These are phyloP conservation scores for Malacosoma neustria DNA, from an alignment of 2,888 invertebrate genomes.

Conservation along the genomic window DNA sequence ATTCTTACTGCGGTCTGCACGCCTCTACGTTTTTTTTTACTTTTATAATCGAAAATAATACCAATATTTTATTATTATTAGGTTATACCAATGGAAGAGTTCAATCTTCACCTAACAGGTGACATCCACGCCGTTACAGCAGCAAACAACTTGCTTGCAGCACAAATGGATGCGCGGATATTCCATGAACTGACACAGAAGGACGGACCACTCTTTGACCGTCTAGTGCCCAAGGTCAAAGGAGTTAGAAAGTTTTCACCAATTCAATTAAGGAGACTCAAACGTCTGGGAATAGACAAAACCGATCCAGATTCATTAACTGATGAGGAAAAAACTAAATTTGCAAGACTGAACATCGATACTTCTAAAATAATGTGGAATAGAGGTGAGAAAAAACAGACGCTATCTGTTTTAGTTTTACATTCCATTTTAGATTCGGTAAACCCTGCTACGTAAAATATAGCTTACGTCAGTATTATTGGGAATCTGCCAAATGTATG, in stretches of 20 bases:
- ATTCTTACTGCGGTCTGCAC: too few species aligned
- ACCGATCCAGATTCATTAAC: conserved; percentile 88
- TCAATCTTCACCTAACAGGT: conserved; percentile 97
- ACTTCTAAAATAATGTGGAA: conserved; percentile 93
- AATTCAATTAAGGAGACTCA: conserved; percentile 86
- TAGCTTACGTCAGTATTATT: not conserved
- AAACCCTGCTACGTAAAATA: not conserved
- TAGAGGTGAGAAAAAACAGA: conserved; percentile 76
- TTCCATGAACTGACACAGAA: conserved; percentile 97
- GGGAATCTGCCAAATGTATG: not conserved
- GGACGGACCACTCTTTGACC: conserved; percentile 87
- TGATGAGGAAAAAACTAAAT: conserved; percentile 83
- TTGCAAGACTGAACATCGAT: conserved; percentile 94
- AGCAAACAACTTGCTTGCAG: conserved; percentile 97
- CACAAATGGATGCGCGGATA: conserved; percentile 96
- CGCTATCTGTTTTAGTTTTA: not conserved
- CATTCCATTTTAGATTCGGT: not conserved
- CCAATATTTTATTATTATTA: conserved; percentile 32
- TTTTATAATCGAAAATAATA: not conserved
- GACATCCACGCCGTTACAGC: conserved; percentile 99
- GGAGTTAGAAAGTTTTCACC: conserved; percentile 89
- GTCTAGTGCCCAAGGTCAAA: conserved; percentile 90
- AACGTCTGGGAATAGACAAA: conserved; percentile 86
- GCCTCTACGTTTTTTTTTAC: too few species aligned
- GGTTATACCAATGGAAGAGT: conserved; percentile 99